Percentiles rank a stretch among this genome's conserved stretches.
Conservation (phyloP, 2,797 vertebrate species). For the Anisognathus igniventris region DNA sequence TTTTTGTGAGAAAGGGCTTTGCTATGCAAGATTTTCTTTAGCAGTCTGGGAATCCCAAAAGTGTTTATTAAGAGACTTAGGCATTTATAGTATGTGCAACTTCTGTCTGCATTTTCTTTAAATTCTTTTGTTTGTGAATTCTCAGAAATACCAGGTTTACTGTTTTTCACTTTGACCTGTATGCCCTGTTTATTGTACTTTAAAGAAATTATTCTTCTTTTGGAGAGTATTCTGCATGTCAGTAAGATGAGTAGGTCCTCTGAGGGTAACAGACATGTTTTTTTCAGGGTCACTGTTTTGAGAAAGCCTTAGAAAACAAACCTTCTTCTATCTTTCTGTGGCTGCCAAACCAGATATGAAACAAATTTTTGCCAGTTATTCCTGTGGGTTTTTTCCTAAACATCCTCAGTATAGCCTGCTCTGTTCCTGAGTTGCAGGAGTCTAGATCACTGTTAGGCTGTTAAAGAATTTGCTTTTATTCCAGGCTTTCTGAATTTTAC, state of each 20-base stretch:
- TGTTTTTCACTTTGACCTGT: background rate
- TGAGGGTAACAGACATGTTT: background rate
- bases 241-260: background rate
- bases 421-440: background rate
- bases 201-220: background rate
- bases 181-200: background rate
- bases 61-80: background rate
- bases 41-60: background rate
- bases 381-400: background rate
- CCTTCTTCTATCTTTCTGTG: background rate
- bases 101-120: background rate
- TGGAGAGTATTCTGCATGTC: background rate
- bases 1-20: background rate
- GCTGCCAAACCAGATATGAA: background rate
- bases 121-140: background rate
- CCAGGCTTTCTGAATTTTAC: slow-evolving; percentile 4
- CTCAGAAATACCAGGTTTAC: background rate
- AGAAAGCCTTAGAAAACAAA: background rate
- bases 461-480: slow-evolving; percentile 19
- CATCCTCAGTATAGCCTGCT: background rate
- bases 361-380: background rate
- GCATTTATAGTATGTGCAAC: background rate
- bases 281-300: background rate
- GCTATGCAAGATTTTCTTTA: background rate
- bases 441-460: background rate